Conservation (phyloP, 2,888 invertebrate species). For the Yponomeuta evonymella region DNA sequence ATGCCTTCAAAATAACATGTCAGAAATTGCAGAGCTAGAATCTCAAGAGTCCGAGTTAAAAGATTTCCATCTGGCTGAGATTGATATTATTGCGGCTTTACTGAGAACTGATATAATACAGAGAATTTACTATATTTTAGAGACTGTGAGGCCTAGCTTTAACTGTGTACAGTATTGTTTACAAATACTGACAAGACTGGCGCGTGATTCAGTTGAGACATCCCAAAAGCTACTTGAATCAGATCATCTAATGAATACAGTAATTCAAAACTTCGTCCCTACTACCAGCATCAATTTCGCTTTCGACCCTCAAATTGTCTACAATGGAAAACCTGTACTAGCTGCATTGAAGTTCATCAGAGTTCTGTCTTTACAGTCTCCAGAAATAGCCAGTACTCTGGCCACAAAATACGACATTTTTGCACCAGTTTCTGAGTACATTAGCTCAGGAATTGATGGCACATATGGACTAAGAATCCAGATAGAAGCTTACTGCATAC, state of each 20-base stretch:
- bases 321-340: constrained; percentile 80
- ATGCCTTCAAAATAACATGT: constrained; percentile 65
- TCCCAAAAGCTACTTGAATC: constrained; percentile 79
- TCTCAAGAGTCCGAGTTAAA: constrained; percentile 80
- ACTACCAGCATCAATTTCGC: constrained; percentile 46
- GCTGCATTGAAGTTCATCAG: constrained; percentile 84
- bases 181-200: constrained; percentile 86
- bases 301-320: constrained; percentile 62
- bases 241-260: constrained; percentile 78
- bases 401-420: constrained; percentile 73
- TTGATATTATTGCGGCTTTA: constrained; percentile 85
- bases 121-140: constrained; percentile 85
- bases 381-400: constrained; percentile 68
- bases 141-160: constrained; percentile 80
- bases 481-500: constrained; percentile 78
- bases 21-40: constrained; percentile 73
- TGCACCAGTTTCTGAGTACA: constrained; percentile 71
- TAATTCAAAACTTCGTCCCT: constrained; percentile 78
- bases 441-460: constrained; percentile 69
- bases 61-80: constrained; percentile 90
- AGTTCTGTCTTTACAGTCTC: constrained; percentile 79
- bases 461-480: constrained; percentile 76
- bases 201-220: constrained; percentile 83
- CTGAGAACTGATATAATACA: constrained; percentile 85
- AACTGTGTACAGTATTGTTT: constrained; percentile 84